Evolutionary conservation across 2,888 invertebrate species (phyloP).

Genomic region (Rhagonycha fulva): DNA sequence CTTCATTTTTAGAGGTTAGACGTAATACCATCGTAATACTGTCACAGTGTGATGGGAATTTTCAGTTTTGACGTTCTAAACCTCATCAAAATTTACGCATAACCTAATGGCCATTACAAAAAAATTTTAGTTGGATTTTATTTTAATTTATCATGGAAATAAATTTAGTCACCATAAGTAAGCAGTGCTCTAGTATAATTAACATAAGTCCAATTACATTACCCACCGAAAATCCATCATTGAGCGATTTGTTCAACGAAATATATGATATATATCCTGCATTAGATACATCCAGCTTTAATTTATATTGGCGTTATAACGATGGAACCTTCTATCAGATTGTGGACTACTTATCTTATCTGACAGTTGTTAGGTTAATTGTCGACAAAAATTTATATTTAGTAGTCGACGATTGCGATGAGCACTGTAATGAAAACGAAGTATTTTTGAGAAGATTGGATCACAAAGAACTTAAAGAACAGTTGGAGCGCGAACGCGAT

Average conservation of each 20-base stretch:
- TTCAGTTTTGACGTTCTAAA: background rate
- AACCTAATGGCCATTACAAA: background rate
- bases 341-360: slow-evolving; percentile 38
- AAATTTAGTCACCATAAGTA: slow-evolving; percentile 36
- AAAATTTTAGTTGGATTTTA: background rate
- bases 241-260: slow-evolving; percentile 30
- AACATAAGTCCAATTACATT: slow-evolving; percentile 21
- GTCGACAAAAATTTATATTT: slow-evolving; percentile 35
- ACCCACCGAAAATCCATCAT: slow-evolving; percentile 8
- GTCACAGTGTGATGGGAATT: background rate
- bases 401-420: slow-evolving; percentile 35
- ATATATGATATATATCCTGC: slow-evolving; percentile 36
- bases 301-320: slow-evolving; percentile 41
- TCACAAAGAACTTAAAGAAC: slow-evolving; percentile 29
- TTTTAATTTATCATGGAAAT: slow-evolving; percentile 30
- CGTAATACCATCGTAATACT: background rate
- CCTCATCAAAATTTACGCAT: background rate
- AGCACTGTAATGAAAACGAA: slow-evolving; percentile 35
- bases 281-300: slow-evolving; percentile 25
- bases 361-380: slow-evolving; percentile 35
- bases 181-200: slow-evolving; percentile 37
- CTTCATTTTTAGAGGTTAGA: background rate
- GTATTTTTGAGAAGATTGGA: slow-evolving; percentile 35
- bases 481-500: slow-evolving; percentile 33
- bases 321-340: slow-evolving; percentile 36